Percentiles rank a stretch among this genome's conserved stretches.
phyloP scores from a whole-genome alignment of 2,888 invertebrate genomes.

The Eilema caniola region DNA sequence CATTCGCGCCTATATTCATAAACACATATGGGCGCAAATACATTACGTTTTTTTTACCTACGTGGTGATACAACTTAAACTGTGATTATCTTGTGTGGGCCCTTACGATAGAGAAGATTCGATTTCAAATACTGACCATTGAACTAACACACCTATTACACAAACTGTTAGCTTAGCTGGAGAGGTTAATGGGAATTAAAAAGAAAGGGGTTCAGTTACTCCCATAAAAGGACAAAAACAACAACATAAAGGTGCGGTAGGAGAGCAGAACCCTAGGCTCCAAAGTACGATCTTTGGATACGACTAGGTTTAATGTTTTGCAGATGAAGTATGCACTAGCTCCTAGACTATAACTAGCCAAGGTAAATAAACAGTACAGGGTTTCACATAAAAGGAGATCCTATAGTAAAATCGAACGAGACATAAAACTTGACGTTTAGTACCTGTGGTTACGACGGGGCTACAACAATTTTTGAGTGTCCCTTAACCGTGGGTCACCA shows the following conservation, averaged over 20 bases:
- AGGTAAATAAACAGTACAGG: not conserved
- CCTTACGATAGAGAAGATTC: too few species aligned
- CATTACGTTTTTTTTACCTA: too few species aligned
- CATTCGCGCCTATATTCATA: too few species aligned
- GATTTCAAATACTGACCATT: too few species aligned
- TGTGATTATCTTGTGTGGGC: too few species aligned
- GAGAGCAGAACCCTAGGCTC: not conserved
- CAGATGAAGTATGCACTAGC: not conserved
- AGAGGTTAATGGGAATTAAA: too few species aligned
- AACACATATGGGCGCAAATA: too few species aligned
- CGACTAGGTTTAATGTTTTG: not conserved
- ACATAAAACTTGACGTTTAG: slow-evolving; percentile 26
- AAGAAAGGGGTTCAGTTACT: too few species aligned
- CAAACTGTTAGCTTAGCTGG: too few species aligned
- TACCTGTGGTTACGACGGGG: slow-evolving; percentile 17
- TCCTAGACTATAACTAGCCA: not conserved
- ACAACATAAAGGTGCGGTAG: not conserved
- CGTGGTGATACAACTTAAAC: too few species aligned
- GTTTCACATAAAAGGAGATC: slow-evolving; percentile 14
- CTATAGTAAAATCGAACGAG: slow-evolving; percentile 25
- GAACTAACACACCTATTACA: too few species aligned
- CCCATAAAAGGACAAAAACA: too few species aligned
- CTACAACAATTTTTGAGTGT: slow-evolving; percentile 31
- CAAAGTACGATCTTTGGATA: not conserved
- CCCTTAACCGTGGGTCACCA: slow-evolving; percentile 19